Base-by-base conservation (phyloP, 2,888 invertebrate species). In the Mythimna albipuncta region DNA sequence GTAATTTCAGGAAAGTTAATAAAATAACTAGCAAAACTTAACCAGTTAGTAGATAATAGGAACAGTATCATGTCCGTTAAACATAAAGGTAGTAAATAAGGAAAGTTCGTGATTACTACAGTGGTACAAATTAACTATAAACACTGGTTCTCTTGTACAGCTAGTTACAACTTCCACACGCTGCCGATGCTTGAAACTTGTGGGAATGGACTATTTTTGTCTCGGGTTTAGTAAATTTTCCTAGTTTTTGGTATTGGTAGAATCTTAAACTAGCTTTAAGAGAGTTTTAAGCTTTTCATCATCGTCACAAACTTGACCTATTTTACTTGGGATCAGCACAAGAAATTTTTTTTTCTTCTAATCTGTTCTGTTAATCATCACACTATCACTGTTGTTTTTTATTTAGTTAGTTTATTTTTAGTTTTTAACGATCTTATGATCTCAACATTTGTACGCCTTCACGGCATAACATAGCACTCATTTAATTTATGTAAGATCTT, bases 81-180 rank as follows among this genome's bases (percentile, higher is more conserved):
- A 80, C 63, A 81, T 77, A 69, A 77, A 64, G 68, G 62, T 54
- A 47, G 74, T 77, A 80, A 80, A 80, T 75, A 81, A 81, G 77
- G 54, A 81, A 77, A 77, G 55, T 77, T 75, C 64, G 41, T 81
- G 81, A 77, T 77, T 77, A 81, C 81, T 64, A 32, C 76, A 75
- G 21, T 44, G 44, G 81, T 77, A 75, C 76, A 50, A 75, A 77
- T 77, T 59, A 81, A 77, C 77, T 75, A 75, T 77, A 81, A 81
- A 77, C 76, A 76, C 77, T 64, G 64, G 68, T 77, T 80, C 69
- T 64, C 63, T 68, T 76, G 77, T 68, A 75, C 75, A 81, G 75
- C 77, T 81, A 57, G 76, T 75, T 69, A 77, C 81, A 81, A 81
- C 54, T 77, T 75, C 38, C 64, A 64, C 76, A 64, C 75, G 44